Conservation (phyloP, 2,113 vertebrate species). For the Dolichotis patagonum region DNA sequence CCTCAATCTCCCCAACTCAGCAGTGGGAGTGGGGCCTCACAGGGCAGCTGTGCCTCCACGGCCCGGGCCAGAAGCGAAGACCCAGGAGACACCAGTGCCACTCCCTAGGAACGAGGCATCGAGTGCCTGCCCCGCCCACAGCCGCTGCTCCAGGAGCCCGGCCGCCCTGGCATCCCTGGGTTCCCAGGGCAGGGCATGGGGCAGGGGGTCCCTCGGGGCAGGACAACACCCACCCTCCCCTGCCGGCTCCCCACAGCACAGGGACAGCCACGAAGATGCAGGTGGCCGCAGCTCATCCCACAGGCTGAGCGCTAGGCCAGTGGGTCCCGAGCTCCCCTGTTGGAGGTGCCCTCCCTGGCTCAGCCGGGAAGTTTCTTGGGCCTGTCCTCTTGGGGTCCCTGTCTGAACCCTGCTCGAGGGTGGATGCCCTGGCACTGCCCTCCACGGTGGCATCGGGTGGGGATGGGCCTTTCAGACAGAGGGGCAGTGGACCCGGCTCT, state of each 20-base stretch:
- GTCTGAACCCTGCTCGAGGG: not conserved
- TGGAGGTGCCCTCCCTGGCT: too few species aligned
- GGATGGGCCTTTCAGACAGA: not conserved
- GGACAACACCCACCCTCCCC: not conserved
- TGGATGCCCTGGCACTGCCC: not conserved
- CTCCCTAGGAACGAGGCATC: not conserved
- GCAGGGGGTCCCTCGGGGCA: too few species aligned
- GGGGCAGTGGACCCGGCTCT: constrained; percentile 64
- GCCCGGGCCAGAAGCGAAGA: not conserved
- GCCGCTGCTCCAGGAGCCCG: not conserved
- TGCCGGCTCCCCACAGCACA: not conserved
- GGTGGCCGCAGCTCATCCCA: not conserved
- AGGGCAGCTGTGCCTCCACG: not conserved
- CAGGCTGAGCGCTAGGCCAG: too few species aligned
- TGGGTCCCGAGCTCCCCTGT: too few species aligned
- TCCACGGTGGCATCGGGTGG: not conserved
- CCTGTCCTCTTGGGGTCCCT: not conserved
- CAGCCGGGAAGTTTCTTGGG: not conserved
- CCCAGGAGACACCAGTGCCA: not conserved
- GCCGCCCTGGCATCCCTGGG: not conserved
- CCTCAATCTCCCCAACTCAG: not conserved
- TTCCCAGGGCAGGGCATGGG: not conserved
- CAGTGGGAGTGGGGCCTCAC: accelerated
- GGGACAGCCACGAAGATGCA: accelerated
- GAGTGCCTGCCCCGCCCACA: not conserved